Evolutionary conservation across 2,797 vertebrate species (phyloP).

Genomic region (Lates japonicus): DNA sequence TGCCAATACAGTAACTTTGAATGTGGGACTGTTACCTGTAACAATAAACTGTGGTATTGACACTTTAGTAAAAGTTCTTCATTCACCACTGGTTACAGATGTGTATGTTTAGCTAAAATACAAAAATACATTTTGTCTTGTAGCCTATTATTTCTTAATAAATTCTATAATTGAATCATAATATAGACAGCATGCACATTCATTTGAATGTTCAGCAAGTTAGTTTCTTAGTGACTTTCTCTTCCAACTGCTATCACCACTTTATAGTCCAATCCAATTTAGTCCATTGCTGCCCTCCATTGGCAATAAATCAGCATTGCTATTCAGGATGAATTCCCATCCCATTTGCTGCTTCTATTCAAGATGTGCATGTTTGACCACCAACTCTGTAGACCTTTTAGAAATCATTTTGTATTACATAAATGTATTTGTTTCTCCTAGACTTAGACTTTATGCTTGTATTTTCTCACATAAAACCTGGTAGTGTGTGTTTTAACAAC

Average conservation of each 20-base stretch:
- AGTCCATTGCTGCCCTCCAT: conserved; percentile 8
- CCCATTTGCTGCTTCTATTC: not conserved
- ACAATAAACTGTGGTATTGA: too few species aligned
- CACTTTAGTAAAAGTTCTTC: too few species aligned
- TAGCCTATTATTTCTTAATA: too few species aligned
- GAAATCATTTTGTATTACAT: not conserved
- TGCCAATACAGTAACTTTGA: too few species aligned
- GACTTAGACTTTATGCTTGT: not conserved
- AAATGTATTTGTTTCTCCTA: not conserved
- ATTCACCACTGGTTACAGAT: not conserved
- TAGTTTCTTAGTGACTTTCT: not conserved
- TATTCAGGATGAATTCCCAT: not conserved
- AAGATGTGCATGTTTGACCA: not conserved
- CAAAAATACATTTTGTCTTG: too few species aligned
- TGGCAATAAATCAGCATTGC: conserved; percentile 1
- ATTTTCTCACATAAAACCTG: too few species aligned
- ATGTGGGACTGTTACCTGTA: too few species aligned
- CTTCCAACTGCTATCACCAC: not conserved
- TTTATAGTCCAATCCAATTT: not conserved
- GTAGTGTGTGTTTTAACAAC: not conserved
- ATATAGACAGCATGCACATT: not conserved
- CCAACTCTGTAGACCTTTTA: not conserved
- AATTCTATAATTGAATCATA: not conserved
- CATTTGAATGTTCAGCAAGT: not conserved
- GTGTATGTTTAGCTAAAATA: too few species aligned